phyloP scores from a whole-genome alignment of 2,797 vertebrate genomes.

The Vireo griseus region DNA sequence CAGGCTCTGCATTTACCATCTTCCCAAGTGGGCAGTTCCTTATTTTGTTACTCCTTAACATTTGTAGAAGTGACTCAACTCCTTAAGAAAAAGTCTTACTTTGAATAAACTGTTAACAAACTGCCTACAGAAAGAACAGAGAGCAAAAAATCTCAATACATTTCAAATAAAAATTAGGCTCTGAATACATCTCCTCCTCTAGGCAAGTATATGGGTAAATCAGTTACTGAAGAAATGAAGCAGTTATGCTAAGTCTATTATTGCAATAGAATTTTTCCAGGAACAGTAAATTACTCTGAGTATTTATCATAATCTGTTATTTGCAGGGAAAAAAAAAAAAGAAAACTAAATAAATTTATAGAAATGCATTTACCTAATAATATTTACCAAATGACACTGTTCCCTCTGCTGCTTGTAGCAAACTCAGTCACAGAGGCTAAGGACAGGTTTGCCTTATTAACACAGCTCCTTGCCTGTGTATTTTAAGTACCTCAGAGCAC shows the following conservation, averaged over 20 bases:
- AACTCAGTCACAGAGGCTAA: slow-evolving; percentile 2
- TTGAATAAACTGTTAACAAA: slow-evolving; percentile 20
- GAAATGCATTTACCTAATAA: slow-evolving; percentile 52
- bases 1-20: not conserved
- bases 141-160: not conserved
- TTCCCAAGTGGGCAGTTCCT: rapidly evolving
- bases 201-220: slow-evolving; percentile 55
- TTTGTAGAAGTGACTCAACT: not conserved
- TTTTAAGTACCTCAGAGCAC: slow-evolving; percentile 68
- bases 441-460: slow-evolving; percentile 60
- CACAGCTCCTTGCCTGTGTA: slow-evolving; percentile 39
- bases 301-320: slow-evolving; percentile 47
- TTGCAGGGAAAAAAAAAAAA: not conserved
- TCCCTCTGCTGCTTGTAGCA: slow-evolving; percentile 16
- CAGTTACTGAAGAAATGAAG: slow-evolving; percentile 47
- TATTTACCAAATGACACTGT: slow-evolving; percentile 47
- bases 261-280: slow-evolving; percentile 22
- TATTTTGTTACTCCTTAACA: not conserved
- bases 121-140: not conserved
- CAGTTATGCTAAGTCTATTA: slow-evolving; percentile 8
- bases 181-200: slow-evolving; percentile 12
- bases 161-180: slow-evolving; percentile 24
- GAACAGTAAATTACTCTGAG: slow-evolving; percentile 37
- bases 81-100: not conserved
- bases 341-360: slow-evolving; percentile 39